Evolutionary conservation across 2,888 invertebrate species (phyloP), one percentile per base, ranked within the genome.

Genomic region (Xanthorhoe spadicearia): DNA sequence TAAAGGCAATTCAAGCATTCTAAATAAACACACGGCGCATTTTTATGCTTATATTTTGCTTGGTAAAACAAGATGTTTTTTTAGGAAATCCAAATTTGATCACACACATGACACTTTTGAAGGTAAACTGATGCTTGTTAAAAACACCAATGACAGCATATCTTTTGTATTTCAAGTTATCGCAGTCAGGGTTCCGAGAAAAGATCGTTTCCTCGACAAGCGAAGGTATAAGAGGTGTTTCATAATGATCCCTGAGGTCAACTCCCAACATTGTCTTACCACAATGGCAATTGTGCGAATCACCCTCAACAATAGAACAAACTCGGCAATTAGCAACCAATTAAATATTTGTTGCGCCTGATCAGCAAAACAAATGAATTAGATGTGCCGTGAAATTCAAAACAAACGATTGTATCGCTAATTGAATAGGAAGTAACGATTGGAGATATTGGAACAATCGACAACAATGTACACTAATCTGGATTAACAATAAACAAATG

Each of bases 201-300:
- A 74, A 76, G 74, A 78, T 80, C 76, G 75, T 78, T 83, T 82
- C 83, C 80, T 79, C 69, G 76, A 75, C 70, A 68, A 71, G 67
- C 57, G 80, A 84, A 83, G 82, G 61, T 35, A 59, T 17, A 51
- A 62, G 38, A 43, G 66, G 79, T 78, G 77, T 88, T 87, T 84
- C 87, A 83, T 85, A 85, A 86, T 76, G 83, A 82, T 81, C 85
- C 81, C 80, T 85, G 86, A 88, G 92, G 92, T 90, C 91, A 87
- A 79, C 86, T 92, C 92, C 87, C 92, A 93, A 92, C 89, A 92
- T 92, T 91, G 91, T 92, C 79, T 84, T 71, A 80, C 82, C 76
- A 93, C 92, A 93, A 93, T 91, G 83, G 90, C 89, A 86, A 92
- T 92, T 92, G 92, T 92, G 88, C 84, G 89, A 88, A 86, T 86